Evolutionary conservation across 2,113 vertebrate species (phyloP).

Genomic region (Scatophagus argus): DNA sequence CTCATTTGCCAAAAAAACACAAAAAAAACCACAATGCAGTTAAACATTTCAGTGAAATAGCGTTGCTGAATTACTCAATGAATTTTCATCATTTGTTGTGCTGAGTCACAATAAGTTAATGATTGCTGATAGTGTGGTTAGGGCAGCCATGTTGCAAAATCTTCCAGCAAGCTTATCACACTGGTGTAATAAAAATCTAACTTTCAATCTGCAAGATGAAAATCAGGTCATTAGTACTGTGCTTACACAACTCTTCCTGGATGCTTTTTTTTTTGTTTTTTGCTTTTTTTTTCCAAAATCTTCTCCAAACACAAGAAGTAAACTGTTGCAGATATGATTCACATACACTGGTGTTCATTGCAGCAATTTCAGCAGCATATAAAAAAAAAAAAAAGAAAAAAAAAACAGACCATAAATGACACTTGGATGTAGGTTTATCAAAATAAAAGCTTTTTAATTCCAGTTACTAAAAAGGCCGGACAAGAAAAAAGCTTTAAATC

Average conservation of each 20-base stretch:
- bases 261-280: too few relatives aligned
- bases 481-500: background rate
- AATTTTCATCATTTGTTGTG: background rate
- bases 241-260: background rate
- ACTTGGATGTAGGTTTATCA: constrained; percentile 1
- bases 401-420: background rate
- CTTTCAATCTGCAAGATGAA: too few relatives aligned
- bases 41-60: too few relatives aligned
- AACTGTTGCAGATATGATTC: background rate
- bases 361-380: background rate
- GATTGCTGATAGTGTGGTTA: too few relatives aligned
- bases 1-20: too few relatives aligned
- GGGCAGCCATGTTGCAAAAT: too few relatives aligned
- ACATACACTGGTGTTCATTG: background rate
- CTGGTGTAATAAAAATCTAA: too few relatives aligned
- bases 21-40: too few relatives aligned
- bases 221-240: background rate
- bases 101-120: background rate
- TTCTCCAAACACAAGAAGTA: background rate
- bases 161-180: too few relatives aligned
- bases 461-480: background rate
- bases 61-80: too few relatives aligned
- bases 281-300: background rate
- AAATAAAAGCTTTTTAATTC: constrained; percentile 47
- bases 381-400: background rate